Evolutionary conservation across 1,140 invertebrate species (phyloP), one percentile per base, ranked within the genome.

Genomic region (Pogonus chalceus): DNA sequence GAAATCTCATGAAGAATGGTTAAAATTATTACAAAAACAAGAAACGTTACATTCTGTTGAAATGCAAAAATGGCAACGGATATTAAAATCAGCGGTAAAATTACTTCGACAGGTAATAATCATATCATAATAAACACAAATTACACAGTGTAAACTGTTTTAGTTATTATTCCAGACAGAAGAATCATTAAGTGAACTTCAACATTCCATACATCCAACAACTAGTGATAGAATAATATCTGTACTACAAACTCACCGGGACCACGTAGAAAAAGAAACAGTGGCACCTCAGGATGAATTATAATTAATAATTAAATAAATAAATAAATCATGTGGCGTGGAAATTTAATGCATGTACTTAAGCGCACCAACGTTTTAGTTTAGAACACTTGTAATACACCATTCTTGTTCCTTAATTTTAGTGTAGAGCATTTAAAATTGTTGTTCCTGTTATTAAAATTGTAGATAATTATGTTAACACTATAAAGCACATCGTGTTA

Each of bases 1-100:
- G 48, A 77, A 81, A 60, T 77, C 79, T 55, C 80, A 84, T 67
- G 83, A 88, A 62, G 84, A 88, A 63, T 90, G 87, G 87, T 75
- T 85, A 35, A 71, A 78, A 57, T 69, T 88, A 49, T 69, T 90
- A 39, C 83, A 87, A 63, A 79, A 85, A 48, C 88, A 90, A 72
- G 80, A 88, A 69, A 74, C 74, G 23, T 72, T 87, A 23, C 87
- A 90, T 71, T 78, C 84, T 39, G 72, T 79, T 37, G 87, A 90
- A 69, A 75, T 90, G 62, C 77, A 81, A 49, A 83, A 82, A 60
- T 92, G 88, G 88, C 78, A 84, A 62, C 78, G 80, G 60, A 79
- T 87, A 54, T 73, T 91, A 20, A 78, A 79, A 58, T 76, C 76
- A 51, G 77, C 82, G 37, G 76, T 82, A 52, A 64, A 76, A 37